A percentile compares a stretch with the other conserved stretches of the same genome.
These are phyloP conservation scores for Proisotoma minuta DNA, from an alignment of 2,888 invertebrate genomes.

Conservation along the genomic window DNA sequence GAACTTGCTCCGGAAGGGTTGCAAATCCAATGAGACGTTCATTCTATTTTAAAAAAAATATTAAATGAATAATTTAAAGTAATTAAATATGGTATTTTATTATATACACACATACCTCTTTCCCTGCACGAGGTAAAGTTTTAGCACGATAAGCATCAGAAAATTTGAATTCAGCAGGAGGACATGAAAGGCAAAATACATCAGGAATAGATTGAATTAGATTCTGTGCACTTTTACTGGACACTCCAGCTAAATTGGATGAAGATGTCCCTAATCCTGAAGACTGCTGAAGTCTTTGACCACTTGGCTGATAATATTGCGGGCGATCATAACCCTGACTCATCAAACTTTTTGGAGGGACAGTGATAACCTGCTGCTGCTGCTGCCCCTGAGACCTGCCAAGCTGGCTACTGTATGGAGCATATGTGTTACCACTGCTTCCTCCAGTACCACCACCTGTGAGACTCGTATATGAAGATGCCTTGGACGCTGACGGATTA, in stretches of 20 bases:
- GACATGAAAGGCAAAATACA: constrained; percentile 48
- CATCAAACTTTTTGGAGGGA: constrained; percentile 41
- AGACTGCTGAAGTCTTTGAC: constrained; percentile 8
- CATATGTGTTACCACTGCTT: too few species aligned
- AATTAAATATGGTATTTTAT: neutral
- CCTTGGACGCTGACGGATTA: constrained; percentile 19
- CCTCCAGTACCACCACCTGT: too few species aligned
- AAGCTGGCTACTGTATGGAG: constrained; percentile 27
- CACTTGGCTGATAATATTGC: constrained; percentile 30
- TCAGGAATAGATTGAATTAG: constrained; percentile 46
- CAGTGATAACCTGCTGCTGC: constrained; percentile 42
- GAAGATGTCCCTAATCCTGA: neutral
- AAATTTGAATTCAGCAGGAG: constrained; percentile 47
- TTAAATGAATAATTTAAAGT: constrained; percentile 9
- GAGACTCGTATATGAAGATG: constrained; percentile 40
- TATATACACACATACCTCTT: constrained; percentile 40
- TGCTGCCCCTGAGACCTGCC: constrained; percentile 14
- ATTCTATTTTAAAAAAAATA: constrained; percentile 29
- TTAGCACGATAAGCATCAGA: constrained; percentile 48
- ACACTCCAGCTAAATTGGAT: constrained; percentile 26
- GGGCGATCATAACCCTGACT: constrained; percentile 30
- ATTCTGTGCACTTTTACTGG: constrained; percentile 46
- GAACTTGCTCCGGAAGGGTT: constrained; percentile 93
- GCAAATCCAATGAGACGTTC: constrained; percentile 70
- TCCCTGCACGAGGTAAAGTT: constrained; percentile 48